These are phyloP conservation scores for Rambutsinella grinnellia DNA, from an alignment of 2,888 invertebrate genomes.

Conservation along the genomic window DNA sequence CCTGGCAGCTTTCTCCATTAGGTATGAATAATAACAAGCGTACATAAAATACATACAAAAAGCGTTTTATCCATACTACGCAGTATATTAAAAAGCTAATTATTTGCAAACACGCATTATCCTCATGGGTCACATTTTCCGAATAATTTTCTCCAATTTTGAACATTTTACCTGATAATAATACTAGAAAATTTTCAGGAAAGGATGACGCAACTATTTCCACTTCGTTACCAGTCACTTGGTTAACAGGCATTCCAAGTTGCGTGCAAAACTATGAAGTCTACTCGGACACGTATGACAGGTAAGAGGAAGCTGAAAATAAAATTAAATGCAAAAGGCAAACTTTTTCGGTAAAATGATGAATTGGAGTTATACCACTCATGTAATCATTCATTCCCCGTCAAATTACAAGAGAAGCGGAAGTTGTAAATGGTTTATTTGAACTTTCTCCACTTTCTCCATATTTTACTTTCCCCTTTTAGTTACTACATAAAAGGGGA, in stretches of 20 bases:
- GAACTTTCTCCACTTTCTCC: not conserved
- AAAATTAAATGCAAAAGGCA: too few species aligned
- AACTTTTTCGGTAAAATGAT: too few species aligned
- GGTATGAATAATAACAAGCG: not conserved
- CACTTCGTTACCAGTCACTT: conserved; percentile 26
- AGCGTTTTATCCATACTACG: not conserved
- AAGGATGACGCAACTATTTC: conserved; percentile 1
- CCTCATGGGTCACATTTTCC: not conserved
- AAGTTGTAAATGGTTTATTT: conserved; percentile 12
- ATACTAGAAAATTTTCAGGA: not conserved
- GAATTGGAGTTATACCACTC: too few species aligned
- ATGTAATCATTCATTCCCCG: too few species aligned
- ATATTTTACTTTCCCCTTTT: not conserved
- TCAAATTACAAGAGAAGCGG: conserved; percentile 2
- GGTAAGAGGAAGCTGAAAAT: too few species aligned
- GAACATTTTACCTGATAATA: conserved; percentile 4
- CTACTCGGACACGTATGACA: conserved; percentile 28
- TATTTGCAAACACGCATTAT: not conserved
- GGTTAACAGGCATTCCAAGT: conserved; percentile 32
- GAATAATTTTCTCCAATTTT: not conserved
- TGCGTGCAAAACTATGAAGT: conserved; percentile 29
- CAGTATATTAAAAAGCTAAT: conserved; percentile 10
- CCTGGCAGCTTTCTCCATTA: conserved; percentile 35
- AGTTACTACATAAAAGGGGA: conserved; percentile 39
- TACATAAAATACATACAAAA: not conserved